Conservation (phyloP, 2,888 invertebrate species). For the Drosophila parthenogenetica region DNA sequence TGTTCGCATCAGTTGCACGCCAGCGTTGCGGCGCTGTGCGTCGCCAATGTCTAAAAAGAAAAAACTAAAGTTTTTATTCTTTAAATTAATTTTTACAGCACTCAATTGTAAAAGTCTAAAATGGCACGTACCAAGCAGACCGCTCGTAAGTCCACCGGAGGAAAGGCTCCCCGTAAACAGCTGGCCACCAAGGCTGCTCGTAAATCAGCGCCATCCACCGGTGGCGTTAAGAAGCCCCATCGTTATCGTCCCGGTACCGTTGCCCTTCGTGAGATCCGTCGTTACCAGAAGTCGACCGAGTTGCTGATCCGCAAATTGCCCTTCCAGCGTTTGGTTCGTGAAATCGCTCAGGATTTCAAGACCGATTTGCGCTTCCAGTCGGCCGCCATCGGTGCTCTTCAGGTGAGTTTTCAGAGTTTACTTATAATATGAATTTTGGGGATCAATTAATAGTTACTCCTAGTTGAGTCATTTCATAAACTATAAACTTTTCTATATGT, state of each 20-base stretch:
- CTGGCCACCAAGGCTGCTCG: constrained; percentile 97
- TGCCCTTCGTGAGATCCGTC: constrained; percentile 97
- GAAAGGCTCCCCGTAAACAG: constrained; percentile 98
- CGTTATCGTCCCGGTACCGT: constrained; percentile 98
- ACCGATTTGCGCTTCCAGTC: constrained; percentile 98
- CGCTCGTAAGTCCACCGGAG: constrained; percentile 98
- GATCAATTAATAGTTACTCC: background rate
- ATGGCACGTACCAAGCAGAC: constrained; percentile 99
- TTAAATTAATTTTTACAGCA: background rate
- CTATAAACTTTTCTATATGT: too few species aligned
- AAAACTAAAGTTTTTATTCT: background rate
- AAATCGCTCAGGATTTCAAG: constrained; percentile 99
- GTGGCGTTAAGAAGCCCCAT: constrained; percentile 98
- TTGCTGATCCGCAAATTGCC: constrained; percentile 97
- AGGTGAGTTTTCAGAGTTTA: constrained; percentile 87
- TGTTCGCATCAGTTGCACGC: constrained; percentile 54
- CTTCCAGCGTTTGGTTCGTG: constrained; percentile 97
- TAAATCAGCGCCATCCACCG: constrained; percentile 97
- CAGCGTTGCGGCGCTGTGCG: constrained; percentile 66
- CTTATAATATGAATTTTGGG: background rate
- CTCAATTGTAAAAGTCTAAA: constrained; percentile 49
- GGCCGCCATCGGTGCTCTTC: constrained; percentile 95
- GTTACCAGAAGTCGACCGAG: constrained; percentile 98
- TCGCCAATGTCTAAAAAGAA: too few species aligned
- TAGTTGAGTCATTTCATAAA: too few species aligned